These are phyloP conservation scores for Synergus japonicus DNA, from an alignment of 2,888 invertebrate species.

Conservation along the genomic window DNA sequence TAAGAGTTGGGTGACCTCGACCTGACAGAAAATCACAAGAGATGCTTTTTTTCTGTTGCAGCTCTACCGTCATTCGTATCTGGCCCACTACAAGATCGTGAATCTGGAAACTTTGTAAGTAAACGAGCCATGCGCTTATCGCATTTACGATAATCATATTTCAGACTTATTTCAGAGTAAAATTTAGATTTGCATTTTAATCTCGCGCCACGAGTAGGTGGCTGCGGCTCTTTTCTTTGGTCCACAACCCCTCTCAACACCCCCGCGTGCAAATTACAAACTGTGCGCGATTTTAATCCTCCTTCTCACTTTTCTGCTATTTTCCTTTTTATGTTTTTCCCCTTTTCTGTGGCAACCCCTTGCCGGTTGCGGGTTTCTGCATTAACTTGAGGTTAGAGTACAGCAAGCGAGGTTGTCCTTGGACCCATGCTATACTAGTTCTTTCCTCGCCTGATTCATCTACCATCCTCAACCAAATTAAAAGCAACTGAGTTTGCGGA, in stretches of 20 bases:
- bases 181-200: slow-evolving; percentile 74
- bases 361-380: slow-evolving; percentile 63
- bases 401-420: slow-evolving; percentile 58
- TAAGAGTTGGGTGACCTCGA: background rate
- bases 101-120: slow-evolving; percentile 81
- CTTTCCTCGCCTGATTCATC: slow-evolving; percentile 32
- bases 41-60: slow-evolving; percentile 75
- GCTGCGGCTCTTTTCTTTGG: slow-evolving; percentile 9
- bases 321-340: slow-evolving; percentile 1
- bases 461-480: slow-evolving; percentile 43
- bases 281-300: slow-evolving; percentile 67
- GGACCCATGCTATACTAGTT: slow-evolving; percentile 48
- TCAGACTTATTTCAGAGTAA: slow-evolving; percentile 67
- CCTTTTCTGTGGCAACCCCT: slow-evolving; percentile 47
- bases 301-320: slow-evolving; percentile 56
- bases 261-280: slow-evolving; percentile 68
- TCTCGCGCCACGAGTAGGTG: slow-evolving; percentile 55
- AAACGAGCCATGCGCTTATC: slow-evolving; percentile 66
- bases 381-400: slow-evolving; percentile 66
- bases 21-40: background rate
- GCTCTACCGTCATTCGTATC: slow-evolving; percentile 89
- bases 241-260: slow-evolving; percentile 10
- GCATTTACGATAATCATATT: slow-evolving; percentile 71
- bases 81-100: slow-evolving; percentile 86
- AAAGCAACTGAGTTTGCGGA: slow-evolving; percentile 48